Evolutionary conservation across 2,797 vertebrate genomes (phyloP), one percentile per base, ranked within the genome.

Genomic region (Pseudotriccus pelzelni): DNA sequence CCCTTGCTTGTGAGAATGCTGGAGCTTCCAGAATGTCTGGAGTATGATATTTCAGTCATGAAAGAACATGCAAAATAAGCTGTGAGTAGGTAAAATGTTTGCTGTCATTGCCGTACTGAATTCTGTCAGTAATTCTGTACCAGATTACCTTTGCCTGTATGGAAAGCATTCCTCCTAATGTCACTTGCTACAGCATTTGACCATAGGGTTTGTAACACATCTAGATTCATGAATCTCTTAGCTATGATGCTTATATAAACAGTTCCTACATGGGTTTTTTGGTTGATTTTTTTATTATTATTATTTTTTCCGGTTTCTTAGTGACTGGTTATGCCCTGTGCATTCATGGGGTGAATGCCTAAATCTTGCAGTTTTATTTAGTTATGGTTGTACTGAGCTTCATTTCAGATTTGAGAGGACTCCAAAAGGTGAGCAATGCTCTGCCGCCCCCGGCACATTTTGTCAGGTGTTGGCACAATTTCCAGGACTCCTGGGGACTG

Each of bases 11-110:
- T 37, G 53, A 52, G 44, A 53, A 91, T 86, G 34, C 32, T 82
- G 87, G 84, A 87, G 72, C 87, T 94, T 95, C 80, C 37, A 90
- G 66, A 87, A 73, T 44, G 44, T 56, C 81, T 94, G 52, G 36
- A 80, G 66, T 66, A 58, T 14, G 7, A 63, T 47, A 37, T 63
- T 81, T 84, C 25, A 39, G 23, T 66, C 58, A 55, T 13, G 17
- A 58, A 32, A 17, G 47, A 84, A 47, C 0, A 6, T 49, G 46
- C 21, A 41, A 74, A 82, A 36, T 77, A 69, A 84, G 3, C 14
- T 50, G 6, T 6, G 15, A 52, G 21, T 68, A 89, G 30, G 20
- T 75, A 77, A 89, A 92, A 79, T 4, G 59, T 37, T 49, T 86
- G 12, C 50, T 69, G 32, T 67, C 28, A 28, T 34, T 62, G 30